Conservation (phyloP, 2,797 vertebrate genomes). For the Dallia pectoralis region DNA sequence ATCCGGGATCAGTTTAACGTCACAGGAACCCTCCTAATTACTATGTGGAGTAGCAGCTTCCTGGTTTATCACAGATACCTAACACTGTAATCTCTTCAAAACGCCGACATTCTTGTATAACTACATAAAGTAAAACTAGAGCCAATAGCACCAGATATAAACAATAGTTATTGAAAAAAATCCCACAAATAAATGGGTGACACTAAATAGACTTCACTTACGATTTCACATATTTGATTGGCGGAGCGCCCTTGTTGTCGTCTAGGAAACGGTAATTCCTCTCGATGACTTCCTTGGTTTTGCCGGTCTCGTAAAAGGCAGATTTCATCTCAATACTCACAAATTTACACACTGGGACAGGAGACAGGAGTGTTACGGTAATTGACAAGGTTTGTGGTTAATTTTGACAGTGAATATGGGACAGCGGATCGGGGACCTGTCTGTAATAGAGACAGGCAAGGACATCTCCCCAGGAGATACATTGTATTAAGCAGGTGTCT, state of each 20-base stretch:
- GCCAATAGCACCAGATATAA: neutral
- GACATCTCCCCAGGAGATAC: neutral
- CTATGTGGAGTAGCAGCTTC: neutral
- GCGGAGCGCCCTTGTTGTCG: constrained; percentile 80
- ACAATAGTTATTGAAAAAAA: neutral
- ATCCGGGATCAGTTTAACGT: neutral
- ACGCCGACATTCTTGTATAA: too few species aligned
- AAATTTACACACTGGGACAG: constrained; percentile 87
- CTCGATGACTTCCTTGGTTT: constrained; percentile 90
- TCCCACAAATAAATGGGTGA: neutral
- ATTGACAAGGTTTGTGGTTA: neutral
- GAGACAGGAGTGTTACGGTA: neutral
- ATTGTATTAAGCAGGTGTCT: neutral
- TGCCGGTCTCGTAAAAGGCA: constrained; percentile 91
- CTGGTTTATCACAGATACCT: neutral
- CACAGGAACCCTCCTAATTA: neutral
- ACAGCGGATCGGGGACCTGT: neutral
- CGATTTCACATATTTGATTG: constrained; percentile 93
- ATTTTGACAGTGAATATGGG: neutral
- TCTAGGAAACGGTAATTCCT: constrained; percentile 90
- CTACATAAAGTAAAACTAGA: neutral
- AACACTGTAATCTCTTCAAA: neutral
- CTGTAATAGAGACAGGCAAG: too few species aligned
- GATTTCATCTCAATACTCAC: constrained; percentile 94
- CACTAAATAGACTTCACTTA: constrained; percentile 68